Conservation (phyloP, 2,797 vertebrate genomes). For the Parambassis ranga region DNA sequence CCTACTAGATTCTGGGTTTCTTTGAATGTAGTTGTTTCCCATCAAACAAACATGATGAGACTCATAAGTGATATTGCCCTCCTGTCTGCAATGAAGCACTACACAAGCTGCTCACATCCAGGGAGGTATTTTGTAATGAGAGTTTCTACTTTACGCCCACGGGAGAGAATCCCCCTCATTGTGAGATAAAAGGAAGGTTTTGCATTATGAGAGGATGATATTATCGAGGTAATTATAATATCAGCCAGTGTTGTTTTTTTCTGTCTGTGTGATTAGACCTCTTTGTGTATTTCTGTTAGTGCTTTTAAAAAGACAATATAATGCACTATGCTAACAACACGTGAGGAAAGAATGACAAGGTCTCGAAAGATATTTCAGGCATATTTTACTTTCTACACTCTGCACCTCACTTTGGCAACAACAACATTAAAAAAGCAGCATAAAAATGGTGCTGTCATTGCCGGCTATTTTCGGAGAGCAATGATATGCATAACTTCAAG, state of each 20-base stretch:
- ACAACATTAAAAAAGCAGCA: slow-evolving; percentile 10
- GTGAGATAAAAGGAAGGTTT: slow-evolving; percentile 28
- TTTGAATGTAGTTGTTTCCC: not conserved
- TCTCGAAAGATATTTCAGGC: not conserved
- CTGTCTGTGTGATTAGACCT: not conserved
- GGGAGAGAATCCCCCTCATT: slow-evolving; percentile 24
- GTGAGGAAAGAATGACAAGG: not conserved
- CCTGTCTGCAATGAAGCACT: slow-evolving; percentile 14
- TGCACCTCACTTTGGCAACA: slow-evolving; percentile 3
- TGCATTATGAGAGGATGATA: slow-evolving; percentile 31
- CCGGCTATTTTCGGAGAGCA: slow-evolving; percentile 36
- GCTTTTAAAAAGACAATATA: not conserved
- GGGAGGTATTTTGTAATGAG: not conserved
- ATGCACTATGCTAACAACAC: not conserved
- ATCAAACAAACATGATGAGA: slow-evolving; percentile 3
- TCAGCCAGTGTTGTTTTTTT: not conserved
- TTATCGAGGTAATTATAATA: slow-evolving; percentile 51
- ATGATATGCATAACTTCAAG: slow-evolving; percentile 28
- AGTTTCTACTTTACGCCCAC: slow-evolving; percentile 13
- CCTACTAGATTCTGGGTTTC: not conserved
- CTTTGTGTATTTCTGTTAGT: not conserved
- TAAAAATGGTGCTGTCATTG: slow-evolving; percentile 10
- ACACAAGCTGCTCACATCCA: slow-evolving; percentile 23
- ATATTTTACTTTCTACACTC: not conserved
- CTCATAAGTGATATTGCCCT: slow-evolving; percentile 17